A percentile compares a stretch with the other conserved stretches of the same genome.
phyloP scores from a whole-genome alignment of 2,888 invertebrate species.

The Hyalella azteca region DNA sequence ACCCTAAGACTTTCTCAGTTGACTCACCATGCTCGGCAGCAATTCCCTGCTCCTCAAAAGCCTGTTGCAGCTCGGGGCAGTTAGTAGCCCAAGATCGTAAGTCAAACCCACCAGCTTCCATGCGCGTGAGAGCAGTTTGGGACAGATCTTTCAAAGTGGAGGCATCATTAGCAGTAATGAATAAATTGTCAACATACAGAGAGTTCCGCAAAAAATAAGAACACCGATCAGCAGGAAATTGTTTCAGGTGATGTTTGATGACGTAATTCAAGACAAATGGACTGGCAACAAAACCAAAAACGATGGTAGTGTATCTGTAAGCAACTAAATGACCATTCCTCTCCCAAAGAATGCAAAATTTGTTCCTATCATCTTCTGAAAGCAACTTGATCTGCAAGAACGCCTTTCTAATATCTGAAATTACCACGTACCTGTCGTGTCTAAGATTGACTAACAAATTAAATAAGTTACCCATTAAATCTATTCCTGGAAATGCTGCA shows the following conservation, averaged over 20 bases:
- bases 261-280: not conserved
- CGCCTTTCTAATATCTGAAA: conserved; percentile 11
- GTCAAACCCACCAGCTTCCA: not conserved
- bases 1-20: not conserved
- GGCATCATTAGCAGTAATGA: not conserved
- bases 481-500: not conserved
- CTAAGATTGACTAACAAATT: not conserved
- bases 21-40: not conserved
- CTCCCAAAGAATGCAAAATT: conserved; percentile 3
- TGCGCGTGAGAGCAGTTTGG: not conserved
- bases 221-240: conserved; percentile 16
- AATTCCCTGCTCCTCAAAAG: not conserved
- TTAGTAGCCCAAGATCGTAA: not conserved
- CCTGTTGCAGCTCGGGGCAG: not conserved
- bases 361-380: not conserved
- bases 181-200: not conserved
- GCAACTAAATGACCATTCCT: not conserved
- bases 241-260: not conserved
- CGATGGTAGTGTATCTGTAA: not conserved
- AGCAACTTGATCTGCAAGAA: conserved; percentile 3
- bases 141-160: not conserved
- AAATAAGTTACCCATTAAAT: not conserved
- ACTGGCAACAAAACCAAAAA: not conserved
- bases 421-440: not conserved
- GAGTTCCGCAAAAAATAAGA: not conserved